Conservation (phyloP, 2,888 invertebrate genomes). For the Hyalella azteca region DNA sequence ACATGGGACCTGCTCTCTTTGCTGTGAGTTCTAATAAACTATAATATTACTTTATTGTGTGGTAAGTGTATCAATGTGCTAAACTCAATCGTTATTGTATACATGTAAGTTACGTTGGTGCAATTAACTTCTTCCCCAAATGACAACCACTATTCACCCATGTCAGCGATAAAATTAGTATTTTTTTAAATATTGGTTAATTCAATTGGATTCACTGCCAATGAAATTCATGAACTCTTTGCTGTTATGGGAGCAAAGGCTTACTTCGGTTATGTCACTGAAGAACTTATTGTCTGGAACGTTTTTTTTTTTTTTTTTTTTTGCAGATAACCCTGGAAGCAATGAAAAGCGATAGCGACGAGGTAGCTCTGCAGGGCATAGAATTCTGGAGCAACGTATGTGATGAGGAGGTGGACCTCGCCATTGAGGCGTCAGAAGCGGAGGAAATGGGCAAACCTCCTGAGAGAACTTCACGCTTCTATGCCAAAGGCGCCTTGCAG, state of each 20-base stretch:
- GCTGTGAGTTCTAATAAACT: conserved; percentile 75
- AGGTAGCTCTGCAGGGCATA: conserved; percentile 96
- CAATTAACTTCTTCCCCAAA: background rate
- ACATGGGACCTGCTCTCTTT: conserved; percentile 97
- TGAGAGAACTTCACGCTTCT: conserved; percentile 88
- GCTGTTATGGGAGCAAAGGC: too few species aligned
- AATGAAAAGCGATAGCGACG: conserved; percentile 96
- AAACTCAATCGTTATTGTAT: too few species aligned
- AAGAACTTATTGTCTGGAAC: too few species aligned
- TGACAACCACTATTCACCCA: background rate
- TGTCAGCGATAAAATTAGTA: too few species aligned
- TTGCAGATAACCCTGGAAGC: conserved; percentile 90
- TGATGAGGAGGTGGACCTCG: conserved; percentile 96
- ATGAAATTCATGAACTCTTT: too few species aligned
- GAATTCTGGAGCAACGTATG: conserved; percentile 99
- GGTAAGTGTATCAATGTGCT: too few species aligned
- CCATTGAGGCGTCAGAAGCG: conserved; percentile 93
- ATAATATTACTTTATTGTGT: too few species aligned
- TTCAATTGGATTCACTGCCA: too few species aligned
- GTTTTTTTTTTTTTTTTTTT: too few species aligned
- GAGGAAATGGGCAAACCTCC: conserved; percentile 93
- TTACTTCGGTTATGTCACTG: too few species aligned
- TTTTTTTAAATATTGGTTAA: too few species aligned
- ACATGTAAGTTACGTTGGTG: background rate
- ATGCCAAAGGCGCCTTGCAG: conserved; percentile 97